Conservation (phyloP, 2,113 vertebrate species). For the Apaloderma vittatum region DNA sequence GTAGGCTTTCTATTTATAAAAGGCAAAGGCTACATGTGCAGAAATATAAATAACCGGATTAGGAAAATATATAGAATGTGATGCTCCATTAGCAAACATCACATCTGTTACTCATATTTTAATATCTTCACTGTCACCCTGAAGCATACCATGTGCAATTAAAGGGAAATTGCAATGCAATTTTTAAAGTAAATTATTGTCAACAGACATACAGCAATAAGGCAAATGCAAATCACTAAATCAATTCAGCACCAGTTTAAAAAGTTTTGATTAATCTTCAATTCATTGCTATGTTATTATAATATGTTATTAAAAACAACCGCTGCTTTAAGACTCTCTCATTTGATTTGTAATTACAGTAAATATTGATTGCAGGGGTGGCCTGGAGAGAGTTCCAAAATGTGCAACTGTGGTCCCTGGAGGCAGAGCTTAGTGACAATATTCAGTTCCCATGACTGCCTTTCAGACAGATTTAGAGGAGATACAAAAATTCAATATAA, state of each 20-base stretch:
- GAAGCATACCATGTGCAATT: constrained; percentile 45
- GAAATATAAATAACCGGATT: constrained; percentile 49
- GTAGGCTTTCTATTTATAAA: neutral
- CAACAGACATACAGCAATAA: constrained; percentile 3
- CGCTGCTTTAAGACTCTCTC: neutral
- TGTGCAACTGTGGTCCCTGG: neutral
- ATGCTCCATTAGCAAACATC: constrained; percentile 30
- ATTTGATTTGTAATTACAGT: constrained; percentile 22
- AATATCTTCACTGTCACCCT: constrained; percentile 55
- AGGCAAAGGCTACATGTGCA: constrained; percentile 3
- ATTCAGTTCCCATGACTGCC: neutral
- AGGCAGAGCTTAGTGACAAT: neutral
- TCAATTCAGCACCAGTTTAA: constrained; percentile 40
- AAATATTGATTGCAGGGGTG: neutral
- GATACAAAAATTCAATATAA: neutral
- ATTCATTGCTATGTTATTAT: neutral
- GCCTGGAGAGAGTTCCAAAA: neutral
- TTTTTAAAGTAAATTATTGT: constrained; percentile 29
- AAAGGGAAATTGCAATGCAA: constrained; percentile 50
- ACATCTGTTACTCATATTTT: constrained; percentile 72
- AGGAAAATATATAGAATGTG: constrained; percentile 35
- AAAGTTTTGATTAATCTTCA: constrained; percentile 64
- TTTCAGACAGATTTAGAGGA: neutral
- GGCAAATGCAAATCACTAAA: constrained; percentile 46
- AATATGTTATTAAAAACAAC: constrained; percentile 23